Conservation (phyloP, 1,140 invertebrate genomes). For the Andricus grossulariae region DNA sequence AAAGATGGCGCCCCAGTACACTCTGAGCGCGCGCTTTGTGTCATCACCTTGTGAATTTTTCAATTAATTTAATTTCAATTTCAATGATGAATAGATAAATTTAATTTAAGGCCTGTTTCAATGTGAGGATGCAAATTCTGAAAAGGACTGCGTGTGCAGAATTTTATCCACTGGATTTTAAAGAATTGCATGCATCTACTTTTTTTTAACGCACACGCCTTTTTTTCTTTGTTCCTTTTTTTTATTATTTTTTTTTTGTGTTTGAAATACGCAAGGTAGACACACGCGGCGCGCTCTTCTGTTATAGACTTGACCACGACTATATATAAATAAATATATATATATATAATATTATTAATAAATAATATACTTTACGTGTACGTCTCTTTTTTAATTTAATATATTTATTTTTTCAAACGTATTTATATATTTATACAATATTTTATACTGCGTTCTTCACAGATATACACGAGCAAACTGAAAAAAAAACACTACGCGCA, state of each 20-base stretch:
- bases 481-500: constrained; percentile 46
- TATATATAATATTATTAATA: constrained; percentile 45
- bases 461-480: constrained; percentile 52
- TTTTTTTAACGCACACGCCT: constrained; percentile 18
- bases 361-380: constrained; percentile 63
- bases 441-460: constrained; percentile 72
- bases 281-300: constrained; percentile 40
- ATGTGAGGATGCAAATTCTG: not conserved
- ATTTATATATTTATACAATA: constrained; percentile 73
- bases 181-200: constrained; percentile 8
- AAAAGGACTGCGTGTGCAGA: constrained; percentile 10
- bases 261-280: not conserved
- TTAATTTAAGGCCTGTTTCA: not conserved
- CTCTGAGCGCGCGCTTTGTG: constrained; percentile 10
- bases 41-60: not conserved
- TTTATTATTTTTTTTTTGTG: constrained; percentile 31
- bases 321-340: constrained; percentile 53
- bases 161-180: constrained; percentile 11
- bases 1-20: constrained; percentile 30
- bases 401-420: constrained; percentile 66
- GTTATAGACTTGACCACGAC: constrained; percentile 63
- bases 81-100: not conserved
- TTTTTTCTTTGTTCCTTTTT: constrained; percentile 34
- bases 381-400: constrained; percentile 74
- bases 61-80: not conserved